Conservation (phyloP, 2,888 invertebrate species). For the Serrognathus titanus region DNA sequence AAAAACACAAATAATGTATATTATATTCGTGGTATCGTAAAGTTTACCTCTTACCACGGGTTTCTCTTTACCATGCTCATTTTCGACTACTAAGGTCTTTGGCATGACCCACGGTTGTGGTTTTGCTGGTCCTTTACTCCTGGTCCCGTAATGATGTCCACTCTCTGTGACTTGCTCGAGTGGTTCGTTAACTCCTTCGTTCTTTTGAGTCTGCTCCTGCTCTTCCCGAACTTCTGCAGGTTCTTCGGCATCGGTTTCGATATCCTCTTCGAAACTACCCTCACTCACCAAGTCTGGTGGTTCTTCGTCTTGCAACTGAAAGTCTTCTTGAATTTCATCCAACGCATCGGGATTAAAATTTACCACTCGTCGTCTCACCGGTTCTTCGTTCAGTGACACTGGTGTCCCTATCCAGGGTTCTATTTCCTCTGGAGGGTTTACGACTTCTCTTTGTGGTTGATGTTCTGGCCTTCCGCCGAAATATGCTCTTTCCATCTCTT, state of each 20-base stretch:
- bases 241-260: background rate
- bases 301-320: background rate
- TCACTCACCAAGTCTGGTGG: background rate
- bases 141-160: background rate
- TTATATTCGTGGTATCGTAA: too few relatives aligned
- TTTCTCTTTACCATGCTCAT: too few relatives aligned
- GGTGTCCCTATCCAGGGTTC: slow-evolving; percentile 1
- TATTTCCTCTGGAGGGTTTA: background rate
- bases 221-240: background rate
- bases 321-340: background rate
- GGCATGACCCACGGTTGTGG: background rate
- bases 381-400: too few relatives aligned
- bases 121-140: background rate
- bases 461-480: too few relatives aligned
- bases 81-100: background rate
- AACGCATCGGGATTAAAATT: background rate
- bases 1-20: too few relatives aligned
- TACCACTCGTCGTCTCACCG: too few relatives aligned
- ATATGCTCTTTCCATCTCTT: background rate
- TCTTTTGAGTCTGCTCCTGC: background rate
- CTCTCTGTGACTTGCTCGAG: too few relatives aligned
- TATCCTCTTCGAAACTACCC: background rate
- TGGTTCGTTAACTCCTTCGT: too few relatives aligned
- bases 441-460: too few relatives aligned
- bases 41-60: too few relatives aligned